Evolutionary conservation across 2,113 vertebrate species (phyloP).

Genomic region (Eublepharis macularius): DNA sequence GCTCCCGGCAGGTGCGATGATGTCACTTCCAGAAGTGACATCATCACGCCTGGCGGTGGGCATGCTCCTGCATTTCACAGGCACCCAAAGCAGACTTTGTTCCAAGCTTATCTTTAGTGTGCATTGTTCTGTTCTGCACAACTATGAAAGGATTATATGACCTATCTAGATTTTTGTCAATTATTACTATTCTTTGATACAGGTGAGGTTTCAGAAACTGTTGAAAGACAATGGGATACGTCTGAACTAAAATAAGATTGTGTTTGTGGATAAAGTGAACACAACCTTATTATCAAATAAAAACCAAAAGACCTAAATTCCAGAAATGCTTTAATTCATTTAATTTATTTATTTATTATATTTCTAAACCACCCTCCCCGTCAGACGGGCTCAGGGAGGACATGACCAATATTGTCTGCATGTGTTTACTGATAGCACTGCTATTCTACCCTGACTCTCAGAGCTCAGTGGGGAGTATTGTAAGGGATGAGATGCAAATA

Average conservation of each 20-base stretch:
- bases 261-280: background rate
- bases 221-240: constrained; percentile 21
- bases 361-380: too few relatives aligned
- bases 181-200: background rate
- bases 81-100: constrained; percentile 6
- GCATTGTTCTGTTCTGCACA: background rate
- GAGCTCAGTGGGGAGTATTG: background rate
- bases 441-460: background rate
- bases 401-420: background rate
- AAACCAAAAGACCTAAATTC: background rate
- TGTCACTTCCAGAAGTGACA: too few relatives aligned
- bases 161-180: constrained; percentile 17
- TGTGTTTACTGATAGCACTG: background rate
- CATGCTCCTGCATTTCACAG: too few relatives aligned
- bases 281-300: constrained; percentile 2
- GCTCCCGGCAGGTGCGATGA: too few relatives aligned
- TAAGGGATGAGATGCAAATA: too few relatives aligned
- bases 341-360: too few relatives aligned
- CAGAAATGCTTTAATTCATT: background rate
- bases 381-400: too few relatives aligned
- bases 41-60: too few relatives aligned
- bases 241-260: constrained; percentile 3
- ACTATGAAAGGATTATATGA: background rate
- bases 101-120: constrained; percentile 18
- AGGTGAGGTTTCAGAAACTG: background rate